A percentile compares a stretch with the other conserved stretches of the same genome.
phyloP scores from a whole-genome alignment of 2,888 invertebrate genomes.

The Autographa pulchrina region DNA sequence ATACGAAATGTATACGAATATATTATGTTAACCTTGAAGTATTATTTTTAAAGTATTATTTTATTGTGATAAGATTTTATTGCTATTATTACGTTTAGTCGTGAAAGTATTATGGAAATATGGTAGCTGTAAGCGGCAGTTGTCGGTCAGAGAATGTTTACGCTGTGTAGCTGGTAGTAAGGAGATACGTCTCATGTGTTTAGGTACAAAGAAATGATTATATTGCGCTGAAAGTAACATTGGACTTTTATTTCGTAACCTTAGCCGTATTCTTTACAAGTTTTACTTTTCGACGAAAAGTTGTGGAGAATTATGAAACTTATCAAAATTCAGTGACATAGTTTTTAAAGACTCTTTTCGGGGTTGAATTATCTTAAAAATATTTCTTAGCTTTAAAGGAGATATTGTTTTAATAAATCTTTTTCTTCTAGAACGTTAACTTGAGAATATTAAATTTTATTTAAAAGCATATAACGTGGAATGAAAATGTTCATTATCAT shows the following conservation, averaged over 20 bases:
- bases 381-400: too few relatives aligned
- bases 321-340: too few relatives aligned
- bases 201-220: constrained; percentile 88
- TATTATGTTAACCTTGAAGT: constrained; percentile 83
- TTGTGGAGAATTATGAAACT: too few relatives aligned
- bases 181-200: constrained; percentile 77
- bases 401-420: too few relatives aligned
- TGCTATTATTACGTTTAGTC: constrained; percentile 80
- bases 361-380: too few relatives aligned
- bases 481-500: background rate
- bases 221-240: constrained; percentile 82
- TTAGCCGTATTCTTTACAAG: background rate
- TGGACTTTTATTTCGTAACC: constrained; percentile 58
- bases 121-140: constrained; percentile 83
- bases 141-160: constrained; percentile 80
- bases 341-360: too few relatives aligned
- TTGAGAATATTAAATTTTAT: too few relatives aligned
- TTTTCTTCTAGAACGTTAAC: too few relatives aligned
- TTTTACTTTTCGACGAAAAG: background rate
- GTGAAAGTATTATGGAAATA: constrained; percentile 83
- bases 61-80: constrained; percentile 87
- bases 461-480: background rate
- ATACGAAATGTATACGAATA: constrained; percentile 83
- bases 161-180: constrained; percentile 85
- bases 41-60: constrained; percentile 88